Evolutionary conservation across 2,888 invertebrate species (phyloP), one percentile per base, ranked within the genome.

Genomic region (Euspilapteryx auroguttella): DNA sequence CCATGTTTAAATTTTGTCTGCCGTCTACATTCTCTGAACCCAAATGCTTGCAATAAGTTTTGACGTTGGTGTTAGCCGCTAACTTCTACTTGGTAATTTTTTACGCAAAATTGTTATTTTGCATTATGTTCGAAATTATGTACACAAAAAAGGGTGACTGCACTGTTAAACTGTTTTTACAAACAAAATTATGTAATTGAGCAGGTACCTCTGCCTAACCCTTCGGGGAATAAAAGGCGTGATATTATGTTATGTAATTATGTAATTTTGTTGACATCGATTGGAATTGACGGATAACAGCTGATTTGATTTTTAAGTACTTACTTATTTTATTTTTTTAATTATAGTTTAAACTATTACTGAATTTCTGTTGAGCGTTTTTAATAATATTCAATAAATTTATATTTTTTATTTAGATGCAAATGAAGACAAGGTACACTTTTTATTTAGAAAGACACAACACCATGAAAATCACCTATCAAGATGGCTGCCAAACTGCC

Each of bases 221-320:
- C n/a, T n/a, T n/a, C n/a, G n/a, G n/a, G n/a, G n/a, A n/a, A n/a
- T n/a, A n/a, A n/a, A n/a, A n/a, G n/a, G n/a, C n/a, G n/a, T n/a
- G n/a, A n/a, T n/a, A n/a, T n/a, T n/a, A n/a, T n/a, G n/a, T n/a
- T n/a, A n/a, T n/a, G n/a, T n/a, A n/a, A n/a, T n/a, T n/a, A n/a
- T n/a, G 65, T 73, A 77, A 77, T 77, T 73, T 73, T 73, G 75
- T 76, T 78, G 77, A 77, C 77, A 77, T 77, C 71, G 76, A 77
- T 71, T n/a, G n/a, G n/a, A n/a, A n/a, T n/a, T 76, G 76, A 75
- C 73, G 71, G 64, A 62, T 75, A 75, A 76, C 78, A 76, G 76
- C 77, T 75, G 75, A 76, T 77, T 68, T 65, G 62, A 58, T 71
- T 62, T 66, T 68, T 55, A 49, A 54, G 55, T 56, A 59, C 64